Evolutionary conservation across 2,888 invertebrate species (phyloP).

Genomic region (Crepidodera aurea): DNA sequence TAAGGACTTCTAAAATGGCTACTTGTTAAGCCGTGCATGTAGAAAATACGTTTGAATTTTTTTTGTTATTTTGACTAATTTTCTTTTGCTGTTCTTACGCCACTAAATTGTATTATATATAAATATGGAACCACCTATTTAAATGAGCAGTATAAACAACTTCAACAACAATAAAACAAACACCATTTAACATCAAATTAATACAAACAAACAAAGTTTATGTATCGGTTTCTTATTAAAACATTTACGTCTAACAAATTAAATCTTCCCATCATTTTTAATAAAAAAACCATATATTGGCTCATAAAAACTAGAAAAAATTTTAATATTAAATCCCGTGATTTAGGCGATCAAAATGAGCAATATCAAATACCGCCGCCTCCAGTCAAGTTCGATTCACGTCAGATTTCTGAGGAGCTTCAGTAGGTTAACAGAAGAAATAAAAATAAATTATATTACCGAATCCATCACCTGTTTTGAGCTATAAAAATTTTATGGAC

Average conservation of each 20-base stretch:
- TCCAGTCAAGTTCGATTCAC: not conserved
- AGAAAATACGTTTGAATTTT: no score
- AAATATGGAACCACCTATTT: no score
- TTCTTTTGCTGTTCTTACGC: no score
- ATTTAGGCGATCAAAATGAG: not conserved
- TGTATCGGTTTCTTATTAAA: not conserved
- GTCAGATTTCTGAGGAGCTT: not conserved
- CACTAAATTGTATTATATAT: no score
- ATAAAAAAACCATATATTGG: not conserved
- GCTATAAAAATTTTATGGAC: conserved; percentile 39
- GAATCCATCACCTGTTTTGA: conserved; percentile 38
- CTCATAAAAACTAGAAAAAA: not conserved
- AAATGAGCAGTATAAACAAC: no score
- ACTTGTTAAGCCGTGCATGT: no score
- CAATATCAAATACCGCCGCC: no score
- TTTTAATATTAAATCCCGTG: conserved; percentile 4
- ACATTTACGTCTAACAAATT: not conserved
- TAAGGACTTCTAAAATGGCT: no score
- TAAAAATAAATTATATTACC: conserved; percentile 33
- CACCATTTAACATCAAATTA: no score
- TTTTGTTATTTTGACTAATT: no score
- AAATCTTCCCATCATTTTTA: not conserved
- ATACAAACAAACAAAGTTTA: no score
- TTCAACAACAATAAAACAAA: no score
- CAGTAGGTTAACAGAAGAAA: conserved; percentile 16